Evolutionary conservation across 2,113 vertebrate genomes (phyloP).

Genomic region (Tetrax tetrax): DNA sequence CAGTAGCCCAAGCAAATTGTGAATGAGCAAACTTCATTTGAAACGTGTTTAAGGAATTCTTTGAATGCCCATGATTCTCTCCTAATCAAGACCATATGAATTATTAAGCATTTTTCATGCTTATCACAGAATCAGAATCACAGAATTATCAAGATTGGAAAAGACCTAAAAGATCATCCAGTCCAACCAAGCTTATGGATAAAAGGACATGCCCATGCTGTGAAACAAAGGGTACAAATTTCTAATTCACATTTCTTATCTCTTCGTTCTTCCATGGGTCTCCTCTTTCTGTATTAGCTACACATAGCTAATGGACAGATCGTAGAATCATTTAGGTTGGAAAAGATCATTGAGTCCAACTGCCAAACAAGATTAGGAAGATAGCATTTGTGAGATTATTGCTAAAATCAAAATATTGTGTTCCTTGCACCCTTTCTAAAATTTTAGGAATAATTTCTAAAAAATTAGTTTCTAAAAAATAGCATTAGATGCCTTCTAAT

Average conservation of each 20-base stretch:
- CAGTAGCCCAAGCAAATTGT: background rate
- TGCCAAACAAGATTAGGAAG: background rate
- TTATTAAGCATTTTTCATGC: background rate
- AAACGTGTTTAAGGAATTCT: background rate
- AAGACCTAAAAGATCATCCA: too few species aligned
- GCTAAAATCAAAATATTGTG: background rate
- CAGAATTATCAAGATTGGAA: too few species aligned
- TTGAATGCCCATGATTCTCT: background rate
- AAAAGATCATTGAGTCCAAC: too few species aligned
- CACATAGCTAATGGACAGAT: background rate
- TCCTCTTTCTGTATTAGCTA: too few species aligned
- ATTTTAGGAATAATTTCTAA: background rate
- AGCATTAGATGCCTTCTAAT: background rate
- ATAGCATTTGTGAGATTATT: background rate
- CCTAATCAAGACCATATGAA: background rate
- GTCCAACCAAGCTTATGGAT: too few species aligned
- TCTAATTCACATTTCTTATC: background rate
- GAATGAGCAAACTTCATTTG: background rate
- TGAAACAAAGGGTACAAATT: background rate
- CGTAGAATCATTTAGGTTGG: too few species aligned
- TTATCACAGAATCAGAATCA: too few species aligned
- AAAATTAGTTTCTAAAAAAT: background rate
- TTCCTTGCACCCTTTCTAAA: background rate
- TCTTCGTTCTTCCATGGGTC: background rate
- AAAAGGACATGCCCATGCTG: background rate